Conservation (phyloP, 2,113 vertebrate genomes). For the Chlamydotis undulata region DNA sequence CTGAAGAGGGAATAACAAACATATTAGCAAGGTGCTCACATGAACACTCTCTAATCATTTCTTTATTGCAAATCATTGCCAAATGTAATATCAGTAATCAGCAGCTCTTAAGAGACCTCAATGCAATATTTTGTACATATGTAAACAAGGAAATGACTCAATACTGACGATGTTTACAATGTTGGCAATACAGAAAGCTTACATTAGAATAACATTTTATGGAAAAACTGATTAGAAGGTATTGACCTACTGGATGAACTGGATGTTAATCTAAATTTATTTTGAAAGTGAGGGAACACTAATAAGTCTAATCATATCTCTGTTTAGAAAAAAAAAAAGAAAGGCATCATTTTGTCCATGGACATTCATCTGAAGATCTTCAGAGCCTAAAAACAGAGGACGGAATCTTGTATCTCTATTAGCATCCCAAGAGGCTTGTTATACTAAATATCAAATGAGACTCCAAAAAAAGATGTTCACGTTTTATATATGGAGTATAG, state of each 20-base stretch:
- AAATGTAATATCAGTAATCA: neutral
- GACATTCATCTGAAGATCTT: neutral
- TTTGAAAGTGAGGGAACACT: neutral
- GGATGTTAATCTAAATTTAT: neutral
- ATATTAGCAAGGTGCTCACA: neutral
- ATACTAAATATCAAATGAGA: neutral
- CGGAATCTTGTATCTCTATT: neutral
- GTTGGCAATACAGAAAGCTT: neutral
- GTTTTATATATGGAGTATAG: neutral
- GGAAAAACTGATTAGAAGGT: neutral
- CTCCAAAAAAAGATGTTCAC: neutral
- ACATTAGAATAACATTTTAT: neutral
- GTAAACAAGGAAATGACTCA: neutral
- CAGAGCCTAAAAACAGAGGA: neutral
- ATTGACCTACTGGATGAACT: neutral
- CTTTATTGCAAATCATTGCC: neutral
- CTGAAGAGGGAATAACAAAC: neutral
- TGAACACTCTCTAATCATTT: neutral
- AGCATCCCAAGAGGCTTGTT: neutral
- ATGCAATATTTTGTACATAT: neutral
- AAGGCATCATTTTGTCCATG: rapidly evolving
- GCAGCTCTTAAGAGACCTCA: neutral
- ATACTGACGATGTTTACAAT: neutral
- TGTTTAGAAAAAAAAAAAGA: neutral
- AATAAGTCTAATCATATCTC: neutral